A percentile compares a stretch with the other conserved stretches of the same genome.
These are phyloP conservation scores for Apomyelois bistriatella DNA, from an alignment of 2,888 invertebrate species.

Conservation along the genomic window DNA sequence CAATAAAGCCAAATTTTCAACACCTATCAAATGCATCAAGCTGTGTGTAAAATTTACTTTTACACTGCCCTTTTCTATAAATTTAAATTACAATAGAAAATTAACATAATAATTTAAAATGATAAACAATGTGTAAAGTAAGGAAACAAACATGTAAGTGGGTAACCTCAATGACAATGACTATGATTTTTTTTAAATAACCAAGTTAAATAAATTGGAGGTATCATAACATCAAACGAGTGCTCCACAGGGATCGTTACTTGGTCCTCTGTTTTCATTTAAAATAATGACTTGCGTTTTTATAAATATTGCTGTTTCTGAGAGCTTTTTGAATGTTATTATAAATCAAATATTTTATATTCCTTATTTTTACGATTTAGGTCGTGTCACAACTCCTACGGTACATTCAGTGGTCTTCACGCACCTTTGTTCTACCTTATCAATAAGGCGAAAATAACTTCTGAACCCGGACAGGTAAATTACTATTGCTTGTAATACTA, in stretches of 20 bases:
- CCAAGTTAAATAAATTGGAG: no score
- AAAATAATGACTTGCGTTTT: not conserved
- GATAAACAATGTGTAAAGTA: no score
- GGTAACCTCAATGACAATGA: no score
- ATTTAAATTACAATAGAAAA: no score
- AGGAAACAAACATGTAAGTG: no score
- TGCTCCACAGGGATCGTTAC: not conserved
- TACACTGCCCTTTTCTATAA: no score
- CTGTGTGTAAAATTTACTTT: no score
- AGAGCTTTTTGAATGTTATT: not conserved
- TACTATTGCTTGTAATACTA: no score
- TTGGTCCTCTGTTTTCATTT: not conserved
- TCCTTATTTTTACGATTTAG: conserved; percentile 45
- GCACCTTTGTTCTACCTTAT: conserved; percentile 80
- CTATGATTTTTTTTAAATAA: no score
- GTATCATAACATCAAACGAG: not conserved
- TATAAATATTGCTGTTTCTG: not conserved
- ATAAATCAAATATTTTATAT: not conserved
- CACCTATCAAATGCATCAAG: not conserved
- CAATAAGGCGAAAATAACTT: conserved; percentile 74
- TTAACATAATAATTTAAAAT: no score
- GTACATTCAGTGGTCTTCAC: conserved; percentile 73
- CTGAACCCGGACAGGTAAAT: conserved; percentile 47
- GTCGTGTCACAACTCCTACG: conserved; percentile 75
- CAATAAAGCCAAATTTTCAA: not conserved